Evolutionary conservation across 2,888 invertebrate species (phyloP).

Genomic region (Globia sparganii): DNA sequence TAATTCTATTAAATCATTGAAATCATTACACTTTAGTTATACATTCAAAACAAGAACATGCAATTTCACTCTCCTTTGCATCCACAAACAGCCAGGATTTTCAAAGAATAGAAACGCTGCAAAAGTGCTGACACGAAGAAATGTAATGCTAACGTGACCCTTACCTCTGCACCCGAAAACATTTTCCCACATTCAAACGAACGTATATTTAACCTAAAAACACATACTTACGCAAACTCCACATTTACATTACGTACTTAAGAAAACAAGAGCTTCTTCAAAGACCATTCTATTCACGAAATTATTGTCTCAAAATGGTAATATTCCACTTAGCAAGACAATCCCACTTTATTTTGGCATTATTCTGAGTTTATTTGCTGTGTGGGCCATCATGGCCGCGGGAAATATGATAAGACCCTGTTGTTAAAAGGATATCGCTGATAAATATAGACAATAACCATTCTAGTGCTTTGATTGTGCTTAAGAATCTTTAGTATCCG

Average conservation of each 20-base stretch:
- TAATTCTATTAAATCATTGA: too few species aligned
- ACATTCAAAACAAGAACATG: constrained; percentile 1
- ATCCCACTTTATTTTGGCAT: constrained; percentile 74
- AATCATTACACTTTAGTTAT: too few species aligned
- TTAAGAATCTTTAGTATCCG: constrained; percentile 14
- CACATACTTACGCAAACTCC: constrained; percentile 55
- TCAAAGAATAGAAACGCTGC: constrained; percentile 16
- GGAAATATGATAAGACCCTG: constrained; percentile 62
- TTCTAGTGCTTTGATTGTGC: constrained; percentile 32
- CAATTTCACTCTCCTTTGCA: constrained; percentile 3
- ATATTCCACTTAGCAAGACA: constrained; percentile 75
- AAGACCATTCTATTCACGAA: constrained; percentile 60
- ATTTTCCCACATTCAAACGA: constrained; percentile 28
- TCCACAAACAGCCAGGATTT: constrained; percentile 26
- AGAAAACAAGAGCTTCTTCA: constrained; percentile 61
- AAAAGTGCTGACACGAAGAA: constrained; percentile 26
- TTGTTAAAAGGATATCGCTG: constrained; percentile 52
- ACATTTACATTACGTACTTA: constrained; percentile 64
- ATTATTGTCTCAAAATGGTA: constrained; percentile 77
- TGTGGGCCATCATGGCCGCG: constrained; percentile 63
- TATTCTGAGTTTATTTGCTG: constrained; percentile 69
- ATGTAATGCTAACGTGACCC: constrained; percentile 28
- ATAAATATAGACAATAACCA: constrained; percentile 47
- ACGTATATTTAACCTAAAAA: constrained; percentile 59
- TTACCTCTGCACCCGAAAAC: constrained; percentile 37